These are phyloP conservation scores for Calycopis cecrops DNA, from an alignment of 1,140 invertebrate genomes.

Conservation along the genomic window DNA sequence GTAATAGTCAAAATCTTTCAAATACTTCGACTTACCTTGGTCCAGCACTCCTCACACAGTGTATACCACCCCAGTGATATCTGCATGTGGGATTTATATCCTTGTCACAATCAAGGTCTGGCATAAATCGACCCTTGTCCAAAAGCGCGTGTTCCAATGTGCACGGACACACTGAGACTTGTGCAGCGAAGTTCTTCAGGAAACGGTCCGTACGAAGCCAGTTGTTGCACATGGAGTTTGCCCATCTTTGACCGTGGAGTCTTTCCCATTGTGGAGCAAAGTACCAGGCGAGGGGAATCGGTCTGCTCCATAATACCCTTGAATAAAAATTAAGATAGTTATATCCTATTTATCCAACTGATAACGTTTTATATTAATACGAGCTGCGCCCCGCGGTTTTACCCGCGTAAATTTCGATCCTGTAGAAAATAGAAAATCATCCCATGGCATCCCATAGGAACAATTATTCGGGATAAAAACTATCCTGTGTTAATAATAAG, in stretches of 20 bases:
- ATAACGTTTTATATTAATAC: too few relatives aligned
- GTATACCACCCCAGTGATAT: slow-evolving; percentile 90
- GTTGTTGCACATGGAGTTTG: slow-evolving; percentile 86
- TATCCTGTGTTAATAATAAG: too few relatives aligned
- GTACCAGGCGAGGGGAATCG: slow-evolving; percentile 95
- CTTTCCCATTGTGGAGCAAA: slow-evolving; percentile 91
- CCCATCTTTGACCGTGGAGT: slow-evolving; percentile 85
- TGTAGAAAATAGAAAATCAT: too few relatives aligned
- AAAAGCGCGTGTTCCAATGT: slow-evolving; percentile 91
- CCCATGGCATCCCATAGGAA: too few relatives aligned
- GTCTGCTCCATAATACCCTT: slow-evolving; percentile 91
- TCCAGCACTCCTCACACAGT: slow-evolving; percentile 93
- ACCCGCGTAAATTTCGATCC: too few relatives aligned
- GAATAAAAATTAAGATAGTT: slow-evolving; percentile 15
- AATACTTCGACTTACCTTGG: slow-evolving; percentile 83
- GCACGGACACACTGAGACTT: slow-evolving; percentile 93
- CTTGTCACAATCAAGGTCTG: slow-evolving; percentile 93
- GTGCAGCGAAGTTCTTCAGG: slow-evolving; percentile 91
- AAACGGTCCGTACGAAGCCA: slow-evolving; percentile 93
- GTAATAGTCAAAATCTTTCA: too few relatives aligned
- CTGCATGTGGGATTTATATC: slow-evolving; percentile 93
- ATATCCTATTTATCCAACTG: too few relatives aligned
- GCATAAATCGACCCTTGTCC: slow-evolving; percentile 94
- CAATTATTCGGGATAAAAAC: too few relatives aligned
- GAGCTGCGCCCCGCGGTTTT: too few relatives aligned